Evolutionary conservation across 2,797 vertebrate genomes (phyloP).

Genomic region (Synaphobranchus kaupii): DNA sequence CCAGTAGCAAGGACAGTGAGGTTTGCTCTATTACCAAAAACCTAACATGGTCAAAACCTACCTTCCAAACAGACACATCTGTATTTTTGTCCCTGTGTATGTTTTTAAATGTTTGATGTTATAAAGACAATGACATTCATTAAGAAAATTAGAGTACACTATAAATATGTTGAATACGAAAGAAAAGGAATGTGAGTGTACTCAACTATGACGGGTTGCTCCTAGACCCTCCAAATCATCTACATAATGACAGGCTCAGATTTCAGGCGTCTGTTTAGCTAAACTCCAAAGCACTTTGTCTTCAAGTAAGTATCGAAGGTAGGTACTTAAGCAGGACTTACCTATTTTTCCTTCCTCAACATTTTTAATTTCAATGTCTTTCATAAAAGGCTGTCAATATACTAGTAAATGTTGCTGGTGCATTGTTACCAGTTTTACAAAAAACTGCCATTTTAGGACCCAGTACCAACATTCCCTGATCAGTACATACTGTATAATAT

Average conservation of each 20-base stretch:
- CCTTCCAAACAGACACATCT: not conserved
- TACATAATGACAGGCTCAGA: slow-evolving; percentile 4
- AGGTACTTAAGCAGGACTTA: not conserved
- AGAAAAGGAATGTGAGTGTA: not conserved
- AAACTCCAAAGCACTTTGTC: not conserved
- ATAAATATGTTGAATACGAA: not conserved
- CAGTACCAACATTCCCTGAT: not conserved
- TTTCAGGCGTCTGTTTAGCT: not conserved
- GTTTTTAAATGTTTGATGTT: not conserved
- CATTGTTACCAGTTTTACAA: not conserved
- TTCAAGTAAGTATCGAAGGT: not conserved
- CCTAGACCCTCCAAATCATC: not conserved
- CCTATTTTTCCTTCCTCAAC: not conserved
- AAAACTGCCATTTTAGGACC: not conserved
- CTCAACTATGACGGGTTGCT: not conserved
- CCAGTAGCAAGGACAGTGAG: not conserved
- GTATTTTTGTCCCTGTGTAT: not conserved
- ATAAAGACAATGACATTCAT: not conserved
- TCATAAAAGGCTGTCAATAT: not conserved
- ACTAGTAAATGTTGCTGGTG: not conserved
- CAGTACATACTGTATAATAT: not conserved
- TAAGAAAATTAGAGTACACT: not conserved
- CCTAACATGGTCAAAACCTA: not conserved
- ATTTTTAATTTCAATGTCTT: not conserved
- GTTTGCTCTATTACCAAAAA: slow-evolving; percentile 10